Evolutionary conservation across 2,113 vertebrate species (phyloP).

Genomic region (Tachysurus fulvidraco): DNA sequence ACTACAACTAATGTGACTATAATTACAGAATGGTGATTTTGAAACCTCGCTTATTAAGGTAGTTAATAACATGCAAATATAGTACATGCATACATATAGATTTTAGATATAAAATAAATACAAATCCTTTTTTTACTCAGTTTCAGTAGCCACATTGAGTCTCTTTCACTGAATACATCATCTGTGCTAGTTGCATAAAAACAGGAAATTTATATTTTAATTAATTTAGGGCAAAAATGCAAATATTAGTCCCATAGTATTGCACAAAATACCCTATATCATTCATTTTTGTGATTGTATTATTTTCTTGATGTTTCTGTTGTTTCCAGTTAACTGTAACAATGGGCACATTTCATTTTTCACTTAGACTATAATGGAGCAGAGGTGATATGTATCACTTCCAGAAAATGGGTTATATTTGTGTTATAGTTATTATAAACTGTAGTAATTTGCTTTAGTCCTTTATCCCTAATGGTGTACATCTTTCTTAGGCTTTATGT

Average conservation of each 20-base stretch:
- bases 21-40: constrained; percentile 5
- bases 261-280: neutral
- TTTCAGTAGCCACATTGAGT: constrained; percentile 1
- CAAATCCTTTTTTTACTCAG: neutral
- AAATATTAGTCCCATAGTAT: constrained; percentile 5
- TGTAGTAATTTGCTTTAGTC: constrained; percentile 66
- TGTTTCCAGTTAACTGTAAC: constrained; percentile 5
- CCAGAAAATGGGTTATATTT: constrained; percentile 24
- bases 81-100: neutral
- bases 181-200: neutral
- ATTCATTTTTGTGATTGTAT: neutral
- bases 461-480: constrained; percentile 59
- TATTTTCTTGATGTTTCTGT: constrained; percentile 52
- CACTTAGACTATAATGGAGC: neutral
- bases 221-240: neutral
- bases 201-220: neutral
- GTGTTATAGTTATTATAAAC: constrained; percentile 39
- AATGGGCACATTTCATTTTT: constrained; percentile 39
- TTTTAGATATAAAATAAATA: neutral
- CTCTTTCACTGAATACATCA: constrained; percentile 1
- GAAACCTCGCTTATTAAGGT: constrained; percentile 9
- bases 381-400: neutral
- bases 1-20: constrained; percentile 20
- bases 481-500: constrained; percentile 81
- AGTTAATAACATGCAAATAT: neutral